Conservation (phyloP, 2,888 invertebrate species). For the Dryadula phaetusa region DNA sequence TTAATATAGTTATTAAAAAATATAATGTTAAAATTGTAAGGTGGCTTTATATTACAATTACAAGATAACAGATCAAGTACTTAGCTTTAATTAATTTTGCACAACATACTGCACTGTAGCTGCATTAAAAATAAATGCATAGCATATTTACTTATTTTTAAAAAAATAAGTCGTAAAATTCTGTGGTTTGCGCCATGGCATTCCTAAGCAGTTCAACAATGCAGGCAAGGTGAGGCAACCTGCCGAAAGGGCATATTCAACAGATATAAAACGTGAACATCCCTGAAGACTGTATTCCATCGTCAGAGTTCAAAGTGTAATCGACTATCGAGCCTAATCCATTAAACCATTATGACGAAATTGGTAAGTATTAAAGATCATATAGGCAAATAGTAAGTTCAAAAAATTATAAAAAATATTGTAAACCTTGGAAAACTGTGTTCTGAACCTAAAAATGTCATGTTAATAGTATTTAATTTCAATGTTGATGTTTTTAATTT, state of each 20-base stretch:
- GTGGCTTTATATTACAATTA: too few relatives aligned
- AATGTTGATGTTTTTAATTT: too few relatives aligned
- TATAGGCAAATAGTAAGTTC: too few relatives aligned
- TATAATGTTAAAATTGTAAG: too few relatives aligned
- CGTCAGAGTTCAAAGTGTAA: slow-evolving; percentile 58
- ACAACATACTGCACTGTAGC: too few relatives aligned
- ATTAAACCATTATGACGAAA: slow-evolving; percentile 61
- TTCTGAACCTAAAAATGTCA: too few relatives aligned
- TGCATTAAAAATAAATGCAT: not conserved
- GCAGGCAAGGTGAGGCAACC: slow-evolving; percentile 79
- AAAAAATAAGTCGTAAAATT: slow-evolving; percentile 46
- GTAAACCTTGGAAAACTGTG: too few relatives aligned
- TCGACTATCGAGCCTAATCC: slow-evolving; percentile 53
- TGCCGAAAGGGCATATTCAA: slow-evolving; percentile 75
- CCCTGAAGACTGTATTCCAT: slow-evolving; percentile 68
- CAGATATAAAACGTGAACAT: slow-evolving; percentile 77
- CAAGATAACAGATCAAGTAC: too few relatives aligned
- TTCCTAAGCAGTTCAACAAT: slow-evolving; percentile 68
- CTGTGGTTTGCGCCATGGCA: slow-evolving; percentile 56
- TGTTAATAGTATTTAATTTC: too few relatives aligned
- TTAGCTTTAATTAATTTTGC: not conserved
- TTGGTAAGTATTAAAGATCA: slow-evolving; percentile 60
- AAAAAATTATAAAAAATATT: too few relatives aligned
- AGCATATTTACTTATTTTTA: not conserved
- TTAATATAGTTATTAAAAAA: too few relatives aligned